Evolutionary conservation across 2,888 invertebrate species (phyloP).

Genomic region (Argynnis bischoffii): DNA sequence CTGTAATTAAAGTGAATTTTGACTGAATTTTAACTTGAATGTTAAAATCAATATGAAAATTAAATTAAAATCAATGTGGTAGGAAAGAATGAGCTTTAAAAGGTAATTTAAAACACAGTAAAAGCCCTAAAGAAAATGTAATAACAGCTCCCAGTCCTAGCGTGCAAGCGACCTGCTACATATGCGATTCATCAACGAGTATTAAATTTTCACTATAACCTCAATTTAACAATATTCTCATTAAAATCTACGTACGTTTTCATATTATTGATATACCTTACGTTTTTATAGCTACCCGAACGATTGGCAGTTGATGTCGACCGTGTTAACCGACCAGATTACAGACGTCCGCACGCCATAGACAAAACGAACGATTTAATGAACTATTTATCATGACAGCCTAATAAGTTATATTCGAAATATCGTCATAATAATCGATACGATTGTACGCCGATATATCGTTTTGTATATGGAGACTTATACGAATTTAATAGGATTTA

Average conservation of each 20-base stretch:
- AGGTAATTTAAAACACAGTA: slow-evolving; percentile 17
- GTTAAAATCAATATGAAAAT: background rate
- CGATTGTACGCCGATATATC: slow-evolving; percentile 15
- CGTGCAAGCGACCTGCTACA: slow-evolving; percentile 40
- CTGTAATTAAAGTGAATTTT: background rate
- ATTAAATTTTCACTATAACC: slow-evolving; percentile 78
- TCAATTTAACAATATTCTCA: slow-evolving; percentile 74
- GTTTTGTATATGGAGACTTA: slow-evolving; percentile 19
- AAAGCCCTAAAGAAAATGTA: slow-evolving; percentile 19
- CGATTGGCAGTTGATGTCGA: slow-evolving; percentile 72
- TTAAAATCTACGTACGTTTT: slow-evolving; percentile 68
- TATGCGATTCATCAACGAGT: slow-evolving; percentile 72
- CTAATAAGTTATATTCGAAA: slow-evolving; percentile 11
- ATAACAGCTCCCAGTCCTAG: slow-evolving; percentile 27
- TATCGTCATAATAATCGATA: slow-evolving; percentile 29
- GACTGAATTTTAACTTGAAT: background rate
- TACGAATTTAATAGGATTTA: slow-evolving; percentile 11
- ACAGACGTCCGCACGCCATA: slow-evolving; percentile 43
- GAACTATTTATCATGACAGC: slow-evolving; percentile 9
- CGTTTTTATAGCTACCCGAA: slow-evolving; percentile 62
- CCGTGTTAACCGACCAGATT: slow-evolving; percentile 50
- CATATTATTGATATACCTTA: slow-evolving; percentile 50
- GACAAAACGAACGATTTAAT: slow-evolving; percentile 23
- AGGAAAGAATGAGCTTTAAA: background rate
- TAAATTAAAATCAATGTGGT: background rate